A percentile compares a stretch with the other conserved stretches of the same genome.
Conservation (phyloP, 2,888 invertebrate genomes). For the Cephus sareptanus region DNA sequence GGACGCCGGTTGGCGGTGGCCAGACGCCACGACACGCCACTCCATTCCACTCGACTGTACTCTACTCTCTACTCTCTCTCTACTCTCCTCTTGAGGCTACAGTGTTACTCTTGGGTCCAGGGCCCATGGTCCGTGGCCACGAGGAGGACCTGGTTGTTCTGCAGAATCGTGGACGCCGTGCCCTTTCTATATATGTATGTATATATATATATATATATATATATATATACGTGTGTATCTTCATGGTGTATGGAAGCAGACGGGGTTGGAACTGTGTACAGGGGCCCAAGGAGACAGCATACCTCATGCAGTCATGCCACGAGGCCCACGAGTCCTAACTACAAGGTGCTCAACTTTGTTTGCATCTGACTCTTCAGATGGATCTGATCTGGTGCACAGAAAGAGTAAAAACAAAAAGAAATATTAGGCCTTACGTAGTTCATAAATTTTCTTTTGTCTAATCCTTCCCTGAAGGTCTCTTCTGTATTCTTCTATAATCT, state of each 20-base stretch:
- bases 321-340: constrained; percentile 43
- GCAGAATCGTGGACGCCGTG: constrained; percentile 27
- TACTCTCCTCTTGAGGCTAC: neutral
- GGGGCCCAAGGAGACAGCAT: constrained; percentile 29
- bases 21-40: constrained; percentile 32
- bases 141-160: constrained; percentile 11
- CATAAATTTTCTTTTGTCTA: neutral
- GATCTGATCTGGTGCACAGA: constrained; percentile 11
- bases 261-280: neutral
- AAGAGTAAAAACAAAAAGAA: neutral
- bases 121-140: constrained; percentile 11
- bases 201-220: neutral
- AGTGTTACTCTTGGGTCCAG: constrained; percentile 20
- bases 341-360: constrained; percentile 56
- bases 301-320: constrained; percentile 43
- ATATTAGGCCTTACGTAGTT: neutral
- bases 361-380: constrained; percentile 37
- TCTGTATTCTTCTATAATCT: neutral
- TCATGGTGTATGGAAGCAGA: neutral
- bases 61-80: neutral
- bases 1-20: constrained; percentile 32
- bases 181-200: neutral
- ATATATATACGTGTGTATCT: neutral
- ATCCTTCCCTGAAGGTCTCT: neutral
- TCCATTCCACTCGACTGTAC: constrained; percentile 10